Evolutionary conservation across 1,140 invertebrate genomes (phyloP).

Genomic region (Formica selysi): DNA sequence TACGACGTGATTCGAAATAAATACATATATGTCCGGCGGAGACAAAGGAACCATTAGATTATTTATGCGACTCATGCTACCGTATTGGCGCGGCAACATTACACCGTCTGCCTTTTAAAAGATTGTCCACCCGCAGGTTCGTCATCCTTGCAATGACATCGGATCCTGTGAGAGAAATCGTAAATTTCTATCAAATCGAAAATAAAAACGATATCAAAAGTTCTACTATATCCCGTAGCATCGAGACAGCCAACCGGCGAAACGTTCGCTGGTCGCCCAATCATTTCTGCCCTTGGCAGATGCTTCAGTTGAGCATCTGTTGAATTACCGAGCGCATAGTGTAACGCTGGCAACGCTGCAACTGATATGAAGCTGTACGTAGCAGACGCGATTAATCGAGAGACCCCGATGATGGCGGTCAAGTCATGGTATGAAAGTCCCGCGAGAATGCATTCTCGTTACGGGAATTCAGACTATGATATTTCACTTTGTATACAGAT

Average conservation of each 20-base stretch:
- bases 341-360: constrained; percentile 46
- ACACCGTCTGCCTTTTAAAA: constrained; percentile 31
- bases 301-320: constrained; percentile 42
- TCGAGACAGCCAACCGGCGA: background rate
- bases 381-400: constrained; percentile 45
- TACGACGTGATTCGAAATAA: constrained; percentile 48
- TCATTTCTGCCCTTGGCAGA: constrained; percentile 48
- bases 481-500: background rate
- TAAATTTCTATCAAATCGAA: background rate
- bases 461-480: background rate
- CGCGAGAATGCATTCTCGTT: constrained; percentile 4
- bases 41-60: constrained; percentile 49
- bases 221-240: background rate
- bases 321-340: constrained; percentile 41
- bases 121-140: constrained; percentile 2
- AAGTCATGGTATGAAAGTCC: background rate
- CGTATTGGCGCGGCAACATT: background rate
- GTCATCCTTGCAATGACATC: background rate
- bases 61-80: constrained; percentile 17
- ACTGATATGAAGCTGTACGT: constrained; percentile 50
- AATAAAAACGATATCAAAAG: background rate
- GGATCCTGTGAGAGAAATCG: background rate
- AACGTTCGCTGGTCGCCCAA: constrained; percentile 3
- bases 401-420: constrained; percentile 40
- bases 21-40: constrained; percentile 5